Base-by-base conservation (phyloP, 2,797 vertebrate genomes). In the Lacerta viridis region DNA sequence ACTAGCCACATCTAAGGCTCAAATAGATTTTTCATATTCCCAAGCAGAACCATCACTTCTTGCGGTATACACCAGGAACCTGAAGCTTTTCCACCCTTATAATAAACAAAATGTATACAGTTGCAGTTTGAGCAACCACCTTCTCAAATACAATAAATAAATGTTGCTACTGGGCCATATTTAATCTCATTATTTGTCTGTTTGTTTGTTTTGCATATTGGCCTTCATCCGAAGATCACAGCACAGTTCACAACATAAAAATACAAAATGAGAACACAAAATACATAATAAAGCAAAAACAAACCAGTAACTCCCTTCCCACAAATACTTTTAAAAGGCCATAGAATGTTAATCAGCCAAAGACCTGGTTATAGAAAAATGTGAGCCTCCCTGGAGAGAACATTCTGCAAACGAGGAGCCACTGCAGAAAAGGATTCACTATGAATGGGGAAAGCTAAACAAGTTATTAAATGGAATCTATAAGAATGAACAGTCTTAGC, bases 121-220 rank as follows among this genome's bases (percentile, higher is more conserved):
- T 27, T 27, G 8, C 29, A 36, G n/a, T 18, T 18, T 64, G 36
- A 68, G n/a, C 11, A 81, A 23, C 36, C 23, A 27, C 6, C 25
- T 6, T 75, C 25, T 29, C 3, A 33, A 36, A 13, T n/a, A 10
- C 3, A 46, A 29, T 17, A 11, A 8, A 43, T 20, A 36, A 39
- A 29, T 36, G 61, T 72, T 36, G 36, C 33, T 36, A 61, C 20
- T 59, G 43, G 66, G 23, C 29, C 43, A 66, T 86, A 27, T 87
- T 74, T 33, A 76, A 76, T 11, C 20, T 82, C 9, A 66, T 66
- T 87, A 75, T 33, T 86, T 68, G 59, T 61, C 36, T 85, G 83
- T 27, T 64, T 61, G 15, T 4, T 55, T 55, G 4, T 55, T 55
- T 55, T 55, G 50, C 50, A 55, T 13, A 55, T 13, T 55, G 50